Conservation (phyloP, 2,797 vertebrate genomes). For the Fringilla coelebs region DNA sequence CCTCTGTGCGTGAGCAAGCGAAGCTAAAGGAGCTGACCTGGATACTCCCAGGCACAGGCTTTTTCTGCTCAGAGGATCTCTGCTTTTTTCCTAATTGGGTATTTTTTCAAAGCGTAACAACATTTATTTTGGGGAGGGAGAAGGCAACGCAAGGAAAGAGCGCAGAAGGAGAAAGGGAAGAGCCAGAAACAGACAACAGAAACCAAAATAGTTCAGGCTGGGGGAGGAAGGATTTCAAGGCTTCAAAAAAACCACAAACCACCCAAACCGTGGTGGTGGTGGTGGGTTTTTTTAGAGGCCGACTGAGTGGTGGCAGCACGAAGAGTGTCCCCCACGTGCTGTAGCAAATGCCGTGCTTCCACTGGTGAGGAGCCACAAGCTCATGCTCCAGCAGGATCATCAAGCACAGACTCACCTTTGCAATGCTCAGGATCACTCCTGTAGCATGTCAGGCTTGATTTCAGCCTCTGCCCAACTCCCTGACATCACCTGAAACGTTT, state of each 20-base stretch:
- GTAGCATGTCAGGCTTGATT: neutral
- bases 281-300: neutral
- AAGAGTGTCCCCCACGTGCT: neutral
- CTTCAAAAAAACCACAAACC: slow-evolving; percentile 1
- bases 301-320: neutral
- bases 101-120: slow-evolving; percentile 40
- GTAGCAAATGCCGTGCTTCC: neutral
- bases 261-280: neutral
- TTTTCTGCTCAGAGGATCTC: slow-evolving; percentile 22
- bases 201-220: slow-evolving; percentile 53
- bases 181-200: slow-evolving; percentile 46
- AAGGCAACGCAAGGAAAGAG: slow-evolving; percentile 27
- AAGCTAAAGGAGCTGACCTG: slow-evolving; percentile 58
- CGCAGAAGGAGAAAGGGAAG: slow-evolving; percentile 56
- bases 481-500: neutral
- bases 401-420: neutral
- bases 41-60: slow-evolving; percentile 37
- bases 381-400: neutral
- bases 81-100: slow-evolving; percentile 28
- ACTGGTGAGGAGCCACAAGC: neutral
- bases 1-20: neutral
- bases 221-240: slow-evolving; percentile 51
- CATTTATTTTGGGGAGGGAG: slow-evolving; percentile 55
- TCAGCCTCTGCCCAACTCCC: neutral
- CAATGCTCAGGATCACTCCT: neutral